Evolutionary conservation across 2,888 invertebrate genomes (phyloP), one percentile per base, ranked within the genome.

Genomic region (Schrankia costaestrigalis): DNA sequence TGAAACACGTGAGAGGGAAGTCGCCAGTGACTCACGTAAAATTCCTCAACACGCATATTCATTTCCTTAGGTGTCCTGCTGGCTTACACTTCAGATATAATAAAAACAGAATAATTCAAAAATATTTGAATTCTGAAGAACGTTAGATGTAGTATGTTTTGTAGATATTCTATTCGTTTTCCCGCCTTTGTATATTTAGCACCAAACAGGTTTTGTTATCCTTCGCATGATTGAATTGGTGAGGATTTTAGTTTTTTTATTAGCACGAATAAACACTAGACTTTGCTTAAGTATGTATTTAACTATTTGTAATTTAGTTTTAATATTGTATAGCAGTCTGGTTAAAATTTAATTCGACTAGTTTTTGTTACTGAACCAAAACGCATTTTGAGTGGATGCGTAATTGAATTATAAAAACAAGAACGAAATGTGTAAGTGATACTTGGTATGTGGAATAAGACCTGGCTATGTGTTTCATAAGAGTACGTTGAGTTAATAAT

Each of bases 21-120:
- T 64, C 63, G 64, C 53, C 65, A 54, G 64, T 80, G 78, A 81
- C 68, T 81, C 80, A 79, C 60, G 59, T 53, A 45, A 60, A 68
- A 64, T 70, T 65, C 67, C 68, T 47, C 49, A 55, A 51, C 53
- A 48, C 46, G 35, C 36, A 25, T 10, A 25, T 24, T 28, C 15
- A 29, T 10, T n/a, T 21, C 39, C n/a, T n/a, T n/a, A n/a, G n/a
- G n/a, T n/a, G n/a, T n/a, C n/a, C n/a, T n/a, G n/a, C n/a, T n/a
- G n/a, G n/a, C 8, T 13, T 25, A n/a, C 25, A 25, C 13, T 21
- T 21, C 5, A n/a, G 9, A 2, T 11, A 23, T 11, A n/a, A n/a
- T 21, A 9, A 23, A 3, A 11, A 11, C 4, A 11, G 7, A 11
- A 23, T 11, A 11, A 11, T 21, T 23, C 2, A 8, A 25, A 25